Base-by-base conservation (phyloP, 2,888 invertebrate species). In the Ormyrus rosae region DNA sequence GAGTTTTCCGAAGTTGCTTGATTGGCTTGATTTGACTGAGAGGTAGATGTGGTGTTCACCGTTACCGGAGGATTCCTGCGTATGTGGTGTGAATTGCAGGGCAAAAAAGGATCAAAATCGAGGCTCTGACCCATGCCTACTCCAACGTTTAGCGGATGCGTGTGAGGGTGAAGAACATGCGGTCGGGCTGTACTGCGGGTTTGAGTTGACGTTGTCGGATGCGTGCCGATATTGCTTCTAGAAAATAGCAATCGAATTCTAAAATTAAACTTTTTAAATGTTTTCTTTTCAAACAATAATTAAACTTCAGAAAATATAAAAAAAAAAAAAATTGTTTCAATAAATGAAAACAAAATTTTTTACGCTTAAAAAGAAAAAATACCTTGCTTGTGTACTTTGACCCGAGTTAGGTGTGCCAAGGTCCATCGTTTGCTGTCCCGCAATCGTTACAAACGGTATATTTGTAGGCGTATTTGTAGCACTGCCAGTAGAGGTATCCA, bases 31-130 rank as follows among this genome's bases (percentile, higher is more conserved):
- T 83, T 86, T 10, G 87, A 82, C 82, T 88, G 90, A 2, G 88
- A 86, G 2, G 86, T 82, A 8, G 87, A 79, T 9, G 82, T 85
- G 55, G 84, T 82, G 67, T 81, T 87, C 0, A 85, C 77, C n/a
- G 85, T 61, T 9, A 84, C 73, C 34, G 83, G 81, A 45, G 85
- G 80, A 5, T 83, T 69, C 67, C 87, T 91, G 0, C 92, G 92
- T 71, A 95, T 91, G 85, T 95, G 95, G 89, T 95, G 94, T 56
- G 95, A 95, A 87, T 94, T 94, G 87, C 95, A 96, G 0, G 94
- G 94, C 84, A 96, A 91, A 86, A 94, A 95, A 53, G 93, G 94
- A 90, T 94, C 94, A 83, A 94, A 93, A 76, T 92, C 89, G 63
- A 87, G 65, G 13, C 85, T 85, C 51, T 86, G 85, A n/a, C 85